Base-by-base conservation (phyloP, 2,888 invertebrate genomes). In the Loripinus fragilis region DNA sequence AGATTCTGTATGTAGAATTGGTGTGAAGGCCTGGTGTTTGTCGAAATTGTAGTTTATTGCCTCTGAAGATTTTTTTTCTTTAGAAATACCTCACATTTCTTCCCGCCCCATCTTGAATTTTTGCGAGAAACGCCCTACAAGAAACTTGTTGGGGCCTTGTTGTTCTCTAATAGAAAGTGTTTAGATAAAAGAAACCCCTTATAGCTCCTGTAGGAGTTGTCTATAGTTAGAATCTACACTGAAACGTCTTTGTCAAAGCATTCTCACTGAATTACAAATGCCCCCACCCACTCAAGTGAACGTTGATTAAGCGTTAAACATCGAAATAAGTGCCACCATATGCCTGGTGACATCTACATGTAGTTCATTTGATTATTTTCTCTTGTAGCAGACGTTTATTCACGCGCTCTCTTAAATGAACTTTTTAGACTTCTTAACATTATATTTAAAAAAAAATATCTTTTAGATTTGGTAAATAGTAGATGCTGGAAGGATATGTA, bases 11-110 rank as follows among this genome's bases (percentile, higher is more conserved):
- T 55, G 28, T 55, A 55, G 12, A 8, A 5, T 55, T 55, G 30
- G 23, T 7, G 55, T 55, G 55, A 28, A 28, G 28, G 55, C 55
- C 28, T 55, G 55, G 55, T 55, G 55, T 55, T 55, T 55, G 55
- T 55, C 28, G 55, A 28, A 55, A 28, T 28, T 55, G 55, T 55
- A 25, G 8, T 7, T 25, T 23, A 28, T 28, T 3, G 5, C 28
- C 8, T 20, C 30, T 5, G 28, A 55, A 7, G 8, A 28, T 2
- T 8, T 28, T 12, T 12, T 3, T 55, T 23, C 23, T 7, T 55
- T 28, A 17, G 7, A n/a, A n/a, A n/a, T n/a, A n/a, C n/a, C n/a
- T n/a, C n/a, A n/a, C 8, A 7, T 25, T 55, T 25, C 17, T 23
- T 28, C 55, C 7, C 7, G 25, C 55, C 28, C 55, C 55, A 55